Conservation (phyloP, 2,888 invertebrate species). For the Drosophila paranaensis region DNA sequence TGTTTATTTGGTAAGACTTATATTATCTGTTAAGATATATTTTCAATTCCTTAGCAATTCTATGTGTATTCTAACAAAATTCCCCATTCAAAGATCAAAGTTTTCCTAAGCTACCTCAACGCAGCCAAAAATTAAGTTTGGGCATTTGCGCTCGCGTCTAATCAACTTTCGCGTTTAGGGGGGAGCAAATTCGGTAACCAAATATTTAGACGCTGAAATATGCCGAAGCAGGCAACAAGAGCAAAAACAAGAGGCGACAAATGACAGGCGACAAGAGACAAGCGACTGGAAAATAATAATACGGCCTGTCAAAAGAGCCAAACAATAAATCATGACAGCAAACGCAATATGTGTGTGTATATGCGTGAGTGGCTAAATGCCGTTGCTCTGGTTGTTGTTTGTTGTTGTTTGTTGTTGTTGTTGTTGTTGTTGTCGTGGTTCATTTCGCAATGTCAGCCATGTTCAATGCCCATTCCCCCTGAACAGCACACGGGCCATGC, state of each 20-base stretch:
- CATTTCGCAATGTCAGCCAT: constrained; percentile 54
- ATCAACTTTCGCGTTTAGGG: constrained; percentile 35
- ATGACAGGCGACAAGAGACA: constrained; percentile 32
- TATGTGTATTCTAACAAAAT: neutral
- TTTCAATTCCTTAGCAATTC: neutral
- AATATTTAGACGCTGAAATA: constrained; percentile 34
- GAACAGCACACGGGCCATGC: constrained; percentile 7
- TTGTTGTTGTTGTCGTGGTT: constrained; percentile 20
- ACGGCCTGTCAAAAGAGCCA: constrained; percentile 65
- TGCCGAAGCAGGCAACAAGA: constrained; percentile 46
- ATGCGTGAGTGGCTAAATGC: constrained; percentile 2
- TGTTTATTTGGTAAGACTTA: neutral
- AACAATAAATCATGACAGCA: constrained; percentile 70
- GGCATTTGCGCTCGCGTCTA: constrained; percentile 27
- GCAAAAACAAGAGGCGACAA: constrained; percentile 31
- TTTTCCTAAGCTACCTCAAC: neutral
- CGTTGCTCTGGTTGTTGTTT: neutral
- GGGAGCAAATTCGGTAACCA: constrained; percentile 17
- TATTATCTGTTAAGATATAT: too few species aligned
- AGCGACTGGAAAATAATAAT: constrained; percentile 64
- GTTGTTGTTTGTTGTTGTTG: constrained; percentile 14
- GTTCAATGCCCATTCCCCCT: constrained; percentile 9
- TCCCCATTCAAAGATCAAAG: neutral
- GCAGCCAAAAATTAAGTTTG: constrained; percentile 8
- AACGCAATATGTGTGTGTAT: constrained; percentile 36